phyloP scores from a whole-genome alignment of 2,797 vertebrate species.

The Phrynocephalus forsythii region DNA sequence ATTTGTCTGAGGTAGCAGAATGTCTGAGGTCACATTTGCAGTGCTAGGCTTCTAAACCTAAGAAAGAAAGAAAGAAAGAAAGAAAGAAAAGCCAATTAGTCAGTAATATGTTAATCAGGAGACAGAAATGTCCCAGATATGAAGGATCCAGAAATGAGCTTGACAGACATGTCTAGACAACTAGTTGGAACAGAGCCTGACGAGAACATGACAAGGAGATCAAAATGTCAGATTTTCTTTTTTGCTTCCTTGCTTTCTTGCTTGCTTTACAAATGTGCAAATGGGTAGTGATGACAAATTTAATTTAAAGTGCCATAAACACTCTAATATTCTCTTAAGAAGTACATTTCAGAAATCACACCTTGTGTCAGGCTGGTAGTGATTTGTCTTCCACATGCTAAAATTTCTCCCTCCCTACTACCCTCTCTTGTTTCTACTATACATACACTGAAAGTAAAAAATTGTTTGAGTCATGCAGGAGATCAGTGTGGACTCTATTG shows the following conservation, averaged over 20 bases:
- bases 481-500: neutral
- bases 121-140: conserved; percentile 23
- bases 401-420: neutral
- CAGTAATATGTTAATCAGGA: conserved; percentile 47
- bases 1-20: neutral
- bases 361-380: neutral
- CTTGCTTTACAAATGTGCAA: conserved; percentile 54
- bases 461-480: no score
- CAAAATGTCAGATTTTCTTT: conserved; percentile 4
- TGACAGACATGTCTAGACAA: conserved; percentile 52
- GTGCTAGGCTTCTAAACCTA: neutral
- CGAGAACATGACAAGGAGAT: conserved; percentile 51
- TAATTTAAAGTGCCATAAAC: conserved; percentile 41
- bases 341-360: neutral
- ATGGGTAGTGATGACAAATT: conserved; percentile 30
- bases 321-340: conserved; percentile 39
- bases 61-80: no score
- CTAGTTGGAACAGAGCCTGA: conserved; percentile 56
- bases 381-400: conserved; percentile 32
- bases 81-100: conserved; percentile 15
- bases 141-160: conserved; percentile 41
- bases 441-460: no score
- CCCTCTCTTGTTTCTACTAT: neutral
- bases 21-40: neutral
- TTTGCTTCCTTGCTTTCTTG: neutral